These are phyloP conservation scores for Antrozous pallidus DNA, from an alignment of 2,797 vertebrate species.

Conservation along the genomic window DNA sequence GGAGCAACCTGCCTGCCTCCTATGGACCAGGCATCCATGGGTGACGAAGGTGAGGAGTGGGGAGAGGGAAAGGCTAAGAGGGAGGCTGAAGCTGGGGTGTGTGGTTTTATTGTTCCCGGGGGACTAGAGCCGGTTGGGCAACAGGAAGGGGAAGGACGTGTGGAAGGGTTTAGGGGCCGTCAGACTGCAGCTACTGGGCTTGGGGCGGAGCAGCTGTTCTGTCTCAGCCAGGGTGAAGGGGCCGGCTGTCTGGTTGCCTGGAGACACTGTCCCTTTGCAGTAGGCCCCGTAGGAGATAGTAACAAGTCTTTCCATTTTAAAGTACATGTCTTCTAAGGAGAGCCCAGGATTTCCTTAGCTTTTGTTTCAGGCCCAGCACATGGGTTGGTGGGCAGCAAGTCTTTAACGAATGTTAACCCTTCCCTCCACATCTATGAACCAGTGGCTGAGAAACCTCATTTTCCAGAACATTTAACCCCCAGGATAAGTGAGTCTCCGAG, in stretches of 20 bases:
- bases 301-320: not conserved
- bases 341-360: not conserved
- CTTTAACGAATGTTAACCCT: not conserved
- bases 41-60: not conserved
- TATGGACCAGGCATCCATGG: not conserved
- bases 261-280: not conserved
- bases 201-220: not conserved
- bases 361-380: not conserved
- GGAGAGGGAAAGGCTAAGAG: not conserved
- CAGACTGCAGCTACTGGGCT: not conserved
- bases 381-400: not conserved
- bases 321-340: not conserved
- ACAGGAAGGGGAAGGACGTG: not conserved
- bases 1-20: not conserved
- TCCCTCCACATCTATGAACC: not conserved
- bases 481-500: not conserved
- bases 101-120: not conserved
- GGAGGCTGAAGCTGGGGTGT: not conserved
- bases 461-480: not conserved
- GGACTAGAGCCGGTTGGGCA: not conserved
- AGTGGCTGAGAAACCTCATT: not conserved
- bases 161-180: not conserved
- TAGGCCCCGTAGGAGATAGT: not conserved
- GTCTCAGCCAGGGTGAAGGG: not conserved
- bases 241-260: not conserved